Evolutionary conservation across 1,140 invertebrate genomes (phyloP).

Genomic region (Aphelenchoides fujianensis): DNA sequence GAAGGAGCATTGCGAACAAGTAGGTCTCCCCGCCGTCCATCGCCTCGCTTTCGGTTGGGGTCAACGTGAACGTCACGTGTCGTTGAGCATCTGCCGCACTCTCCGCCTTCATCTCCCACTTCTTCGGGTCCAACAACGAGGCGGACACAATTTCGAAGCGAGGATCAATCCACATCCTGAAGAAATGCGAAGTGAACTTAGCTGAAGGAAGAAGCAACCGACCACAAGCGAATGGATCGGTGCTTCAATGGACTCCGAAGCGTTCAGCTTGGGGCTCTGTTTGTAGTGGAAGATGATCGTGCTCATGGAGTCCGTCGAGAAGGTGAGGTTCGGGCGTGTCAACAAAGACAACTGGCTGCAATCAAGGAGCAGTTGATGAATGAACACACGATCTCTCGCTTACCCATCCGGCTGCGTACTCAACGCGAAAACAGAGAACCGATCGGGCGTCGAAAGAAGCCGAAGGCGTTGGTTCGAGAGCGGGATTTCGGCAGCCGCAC

Average conservation of each 20-base stretch:
- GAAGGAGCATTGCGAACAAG: conserved; percentile 20
- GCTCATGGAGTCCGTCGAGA: conserved; percentile 17
- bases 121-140: conserved; percentile 14
- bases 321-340: conserved; percentile 20
- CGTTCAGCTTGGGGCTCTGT: not conserved
- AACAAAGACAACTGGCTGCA: conserved; percentile 25
- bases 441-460: conserved; percentile 11
- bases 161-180: conserved; percentile 22
- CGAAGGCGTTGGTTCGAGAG: conserved; percentile 1
- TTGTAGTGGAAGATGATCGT: conserved; percentile 26
- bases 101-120: conserved; percentile 22
- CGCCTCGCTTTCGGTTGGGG: conserved; percentile 1
- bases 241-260: not conserved
- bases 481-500: conserved; percentile 15
- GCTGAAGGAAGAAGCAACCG: not conserved
- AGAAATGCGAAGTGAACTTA: not conserved
- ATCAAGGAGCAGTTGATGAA: not conserved
- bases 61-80: conserved; percentile 20
- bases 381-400: no score
- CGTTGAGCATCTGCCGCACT: conserved; percentile 1
- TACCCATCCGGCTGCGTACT: conserved; percentile 9
- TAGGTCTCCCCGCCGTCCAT: conserved; percentile 1
- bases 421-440: not conserved
- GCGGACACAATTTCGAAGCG: conserved; percentile 24
- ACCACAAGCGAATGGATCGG: not conserved